Conservation (phyloP, 2,888 invertebrate species). For the Odontocolon sp. region DNA sequence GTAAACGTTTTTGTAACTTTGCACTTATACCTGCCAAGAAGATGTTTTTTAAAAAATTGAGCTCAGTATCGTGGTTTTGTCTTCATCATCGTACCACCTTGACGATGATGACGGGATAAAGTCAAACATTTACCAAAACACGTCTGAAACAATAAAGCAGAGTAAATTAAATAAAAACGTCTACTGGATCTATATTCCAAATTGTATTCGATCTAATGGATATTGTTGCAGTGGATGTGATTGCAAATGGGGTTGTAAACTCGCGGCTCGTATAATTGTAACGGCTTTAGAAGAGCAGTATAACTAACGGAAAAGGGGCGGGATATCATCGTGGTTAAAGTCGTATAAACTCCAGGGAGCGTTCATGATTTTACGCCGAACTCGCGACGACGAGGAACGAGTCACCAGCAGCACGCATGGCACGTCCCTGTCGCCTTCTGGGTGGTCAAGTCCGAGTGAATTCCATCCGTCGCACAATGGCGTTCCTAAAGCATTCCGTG, state of each 20-base stretch:
- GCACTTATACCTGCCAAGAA: too few species aligned
- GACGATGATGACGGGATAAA: too few species aligned
- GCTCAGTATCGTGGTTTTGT: too few species aligned
- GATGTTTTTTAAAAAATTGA: too few species aligned
- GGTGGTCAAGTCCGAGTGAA: slow-evolving; percentile 74
- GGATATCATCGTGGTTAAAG: slow-evolving; percentile 8
- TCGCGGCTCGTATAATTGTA: slow-evolving; percentile 47
- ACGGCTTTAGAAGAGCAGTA: slow-evolving; percentile 19
- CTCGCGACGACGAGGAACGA: slow-evolving; percentile 12
- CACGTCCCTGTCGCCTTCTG: slow-evolving; percentile 70
- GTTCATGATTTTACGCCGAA: slow-evolving; percentile 50
- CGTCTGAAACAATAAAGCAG: too few species aligned
- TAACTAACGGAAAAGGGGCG: slow-evolving; percentile 15
- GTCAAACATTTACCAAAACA: too few species aligned
- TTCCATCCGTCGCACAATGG: slow-evolving; percentile 69
- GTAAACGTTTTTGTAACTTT: too few species aligned
- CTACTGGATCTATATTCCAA: too few species aligned
- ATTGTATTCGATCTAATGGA: too few species aligned
- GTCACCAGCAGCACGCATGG: slow-evolving; percentile 63
- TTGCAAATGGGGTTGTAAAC: slow-evolving; percentile 36
- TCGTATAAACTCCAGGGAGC: slow-evolving; percentile 21
- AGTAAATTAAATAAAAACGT: too few species aligned
- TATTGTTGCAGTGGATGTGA: too few species aligned
- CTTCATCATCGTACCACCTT: too few species aligned
- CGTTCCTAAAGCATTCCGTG: slow-evolving; percentile 58